Evolutionary conservation across 2,888 invertebrate genomes (phyloP), one percentile per base, ranked within the genome.

Genomic region (Nomada fabriciana): DNA sequence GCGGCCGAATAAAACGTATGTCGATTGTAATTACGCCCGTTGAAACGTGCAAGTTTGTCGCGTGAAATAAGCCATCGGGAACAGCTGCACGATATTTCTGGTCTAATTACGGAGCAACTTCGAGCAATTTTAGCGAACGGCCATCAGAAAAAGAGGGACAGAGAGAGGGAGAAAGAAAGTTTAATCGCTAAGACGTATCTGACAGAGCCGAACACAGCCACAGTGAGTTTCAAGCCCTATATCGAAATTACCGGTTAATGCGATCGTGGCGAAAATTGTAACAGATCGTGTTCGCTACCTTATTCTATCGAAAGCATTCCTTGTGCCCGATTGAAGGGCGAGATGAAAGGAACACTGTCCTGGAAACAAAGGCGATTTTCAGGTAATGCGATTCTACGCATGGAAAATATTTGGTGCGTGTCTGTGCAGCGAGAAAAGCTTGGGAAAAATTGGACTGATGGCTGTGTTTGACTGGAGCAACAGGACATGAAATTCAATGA

Each of bases 31-130:
- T 82, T 79, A 78, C 70, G 68, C 20, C 20, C 47, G 15, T 15
- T 13, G 68, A 52, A 61, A 69, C 80, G 36, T 57, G 80, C 59
- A 67, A 77, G 73, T 79, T 75, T 79, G 83, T 87, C 87, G 76
- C 81, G 83, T 81, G 83, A 80, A 76, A 79, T 76, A 80, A 83
- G 64, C 82, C 74, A 43, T 82, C 53, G 10, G 25, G 53, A 70
- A 77, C 84, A 72, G 74, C 78, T 81, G 83, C 81, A 29, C 76
- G 71, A 79, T 79, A 65, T 74, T 67, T 80, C 76, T 74, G 75
- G 53, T 63, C 78, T 79, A 87, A 87, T 87, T 87, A 83, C 78
- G 70, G 47, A 25, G 61, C 61, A 68, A 63, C 71, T 71, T 61
- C 20, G 63, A 59, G 67, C 60, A 80, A 75, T 80, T 80, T 75